Percentiles rank a stretch among this genome's conserved stretches.
These are phyloP conservation scores for Melanotaenia nigrans DNA, from an alignment of 2,797 vertebrate species.

Conservation along the genomic window DNA sequence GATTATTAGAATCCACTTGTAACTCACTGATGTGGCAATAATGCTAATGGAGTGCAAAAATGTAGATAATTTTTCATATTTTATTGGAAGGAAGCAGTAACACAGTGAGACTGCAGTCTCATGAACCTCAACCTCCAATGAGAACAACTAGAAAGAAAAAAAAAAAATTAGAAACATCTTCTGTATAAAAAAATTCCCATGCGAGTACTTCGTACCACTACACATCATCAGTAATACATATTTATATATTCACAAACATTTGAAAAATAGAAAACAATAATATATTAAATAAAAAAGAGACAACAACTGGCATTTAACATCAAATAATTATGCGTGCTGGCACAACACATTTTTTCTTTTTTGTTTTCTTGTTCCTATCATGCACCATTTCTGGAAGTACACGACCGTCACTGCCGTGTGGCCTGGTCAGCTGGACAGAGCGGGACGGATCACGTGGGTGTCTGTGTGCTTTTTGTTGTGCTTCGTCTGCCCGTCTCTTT, in stretches of 20 bases:
- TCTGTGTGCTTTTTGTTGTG: constrained; percentile 77
- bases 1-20: background rate
- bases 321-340: constrained; percentile 84
- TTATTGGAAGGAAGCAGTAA: constrained; percentile 88
- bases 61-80: constrained; percentile 56
- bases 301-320: constrained; percentile 82
- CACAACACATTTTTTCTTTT: constrained; percentile 73
- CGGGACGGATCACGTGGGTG: constrained; percentile 63
- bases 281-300: constrained; percentile 82
- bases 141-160: constrained; percentile 80
- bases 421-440: constrained; percentile 44
- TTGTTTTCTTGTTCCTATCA: constrained; percentile 75
- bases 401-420: constrained; percentile 53
- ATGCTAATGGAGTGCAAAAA: background rate
- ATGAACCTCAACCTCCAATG: constrained; percentile 76
- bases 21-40: background rate
- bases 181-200: constrained; percentile 87
- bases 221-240: constrained; percentile 86
- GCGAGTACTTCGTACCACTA: constrained; percentile 87
- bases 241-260: constrained; percentile 89
- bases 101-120: constrained; percentile 77
- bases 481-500: constrained; percentile 53
- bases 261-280: constrained; percentile 86
- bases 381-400: constrained; percentile 83
- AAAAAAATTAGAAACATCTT: constrained; percentile 85